A percentile compares a stretch with the other conserved stretches of the same genome.
These are phyloP conservation scores for Cerastis rubricosa DNA, from an alignment of 2,888 invertebrate genomes.

Conservation along the genomic window DNA sequence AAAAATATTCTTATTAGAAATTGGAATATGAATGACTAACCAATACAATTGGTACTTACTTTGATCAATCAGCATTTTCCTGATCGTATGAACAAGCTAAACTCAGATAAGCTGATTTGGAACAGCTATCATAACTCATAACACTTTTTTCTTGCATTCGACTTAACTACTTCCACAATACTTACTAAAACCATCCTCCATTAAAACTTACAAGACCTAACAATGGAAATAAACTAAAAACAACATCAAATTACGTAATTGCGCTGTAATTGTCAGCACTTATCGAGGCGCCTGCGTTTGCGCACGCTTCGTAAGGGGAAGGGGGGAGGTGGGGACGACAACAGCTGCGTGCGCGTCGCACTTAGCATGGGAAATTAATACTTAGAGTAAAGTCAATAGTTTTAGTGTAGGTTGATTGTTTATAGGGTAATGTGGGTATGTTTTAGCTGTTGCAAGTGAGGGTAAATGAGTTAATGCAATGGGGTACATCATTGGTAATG, in stretches of 20 bases:
- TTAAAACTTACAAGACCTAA: slow-evolving; percentile 2
- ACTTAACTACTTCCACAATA: neutral
- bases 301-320: slow-evolving; percentile 50
- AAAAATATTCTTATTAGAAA: slow-evolving; percentile 14
- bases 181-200: neutral
- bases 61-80: neutral
- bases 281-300: slow-evolving; percentile 70
- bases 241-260: slow-evolving; percentile 61
- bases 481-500: neutral
- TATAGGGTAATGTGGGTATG: slow-evolving; percentile 7
- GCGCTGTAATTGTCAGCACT: slow-evolving; percentile 73
- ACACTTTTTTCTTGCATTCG: neutral
- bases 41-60: neutral
- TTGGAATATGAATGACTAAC: neutral
- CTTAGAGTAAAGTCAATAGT: slow-evolving; percentile 55
- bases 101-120: neutral
- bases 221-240: slow-evolving; percentile 39
- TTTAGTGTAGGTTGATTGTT: slow-evolving; percentile 20
- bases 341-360: slow-evolving; percentile 65
- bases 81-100: neutral
- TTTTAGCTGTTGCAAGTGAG: slow-evolving; percentile 3
- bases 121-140: neutral
- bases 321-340: slow-evolving; percentile 58
- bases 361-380: slow-evolving; percentile 58
- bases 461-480: neutral